phyloP scores from a whole-genome alignment of 1,140 invertebrate genomes.

The Branchinecta lynchi region DNA sequence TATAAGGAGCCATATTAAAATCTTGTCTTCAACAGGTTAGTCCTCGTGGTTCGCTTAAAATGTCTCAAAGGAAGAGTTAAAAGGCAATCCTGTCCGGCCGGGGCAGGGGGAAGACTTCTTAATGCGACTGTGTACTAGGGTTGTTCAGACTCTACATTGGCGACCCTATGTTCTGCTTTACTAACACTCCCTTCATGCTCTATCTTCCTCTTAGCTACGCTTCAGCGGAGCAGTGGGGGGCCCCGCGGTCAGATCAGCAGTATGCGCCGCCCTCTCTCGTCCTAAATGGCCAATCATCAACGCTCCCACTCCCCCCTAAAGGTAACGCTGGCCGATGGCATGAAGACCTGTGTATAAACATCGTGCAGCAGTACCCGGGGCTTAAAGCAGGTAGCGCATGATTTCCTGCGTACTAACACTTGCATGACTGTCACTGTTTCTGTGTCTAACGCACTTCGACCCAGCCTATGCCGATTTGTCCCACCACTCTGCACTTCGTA shows the following conservation, averaged over 20 bases:
- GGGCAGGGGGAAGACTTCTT: too few relatives aligned
- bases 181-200: slow-evolving; percentile 1
- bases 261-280: slow-evolving; percentile 5
- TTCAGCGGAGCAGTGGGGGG: neutral
- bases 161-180: neutral
- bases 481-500: too few relatives aligned
- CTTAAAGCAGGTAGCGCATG: slow-evolving; percentile 1
- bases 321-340: slow-evolving; percentile 8
- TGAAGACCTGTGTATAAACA: neutral
- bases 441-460: too few relatives aligned
- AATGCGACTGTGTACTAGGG: too few relatives aligned
- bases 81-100: too few relatives aligned
- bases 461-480: too few relatives aligned
- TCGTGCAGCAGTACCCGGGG: neutral
- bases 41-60: too few relatives aligned
- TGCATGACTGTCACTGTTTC: too few relatives aligned
- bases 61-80: too few relatives aligned
- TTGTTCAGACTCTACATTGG: too few relatives aligned
- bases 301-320: slow-evolving; percentile 2
- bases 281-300: neutral
- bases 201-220: neutral
- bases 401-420: neutral
- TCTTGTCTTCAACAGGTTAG: too few relatives aligned
- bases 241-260: neutral
- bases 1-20: too few relatives aligned